Evolutionary conservation across 2,888 invertebrate species (phyloP).

Genomic region (Eremobia ochroleuca): DNA sequence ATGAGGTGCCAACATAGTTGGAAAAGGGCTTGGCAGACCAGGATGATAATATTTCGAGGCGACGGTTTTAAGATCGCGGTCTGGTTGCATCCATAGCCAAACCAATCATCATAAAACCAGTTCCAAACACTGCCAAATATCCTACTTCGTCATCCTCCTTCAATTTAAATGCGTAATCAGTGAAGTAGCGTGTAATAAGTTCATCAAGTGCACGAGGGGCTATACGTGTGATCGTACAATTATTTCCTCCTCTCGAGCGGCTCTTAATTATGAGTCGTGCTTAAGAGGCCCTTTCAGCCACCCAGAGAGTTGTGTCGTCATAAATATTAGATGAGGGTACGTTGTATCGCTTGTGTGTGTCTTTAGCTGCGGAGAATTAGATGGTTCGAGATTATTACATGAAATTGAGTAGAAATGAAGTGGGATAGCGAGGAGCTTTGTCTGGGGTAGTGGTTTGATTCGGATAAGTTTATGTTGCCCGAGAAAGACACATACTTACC

Average conservation of each 20-base stretch:
- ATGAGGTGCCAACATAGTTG: no score
- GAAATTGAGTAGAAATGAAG: not conserved
- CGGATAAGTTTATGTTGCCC: not conserved
- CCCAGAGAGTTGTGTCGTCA: conserved; percentile 33
- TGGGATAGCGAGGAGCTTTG: not conserved
- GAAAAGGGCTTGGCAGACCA: no score
- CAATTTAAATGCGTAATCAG: conserved; percentile 16
- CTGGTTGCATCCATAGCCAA: not conserved
- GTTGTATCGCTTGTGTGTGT: not conserved
- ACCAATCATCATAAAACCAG: not conserved
- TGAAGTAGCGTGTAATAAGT: conserved; percentile 26
- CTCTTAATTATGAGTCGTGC: conserved; percentile 43
- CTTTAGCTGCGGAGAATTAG: conserved; percentile 10
- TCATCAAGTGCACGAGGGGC: conserved; percentile 13
- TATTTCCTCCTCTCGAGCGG: conserved; percentile 40
- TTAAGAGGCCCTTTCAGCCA: conserved; percentile 32
- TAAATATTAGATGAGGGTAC: conserved; percentile 34
- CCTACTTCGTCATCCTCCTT: not conserved
- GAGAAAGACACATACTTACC: no score
- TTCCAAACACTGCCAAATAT: not conserved
- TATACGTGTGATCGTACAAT: conserved; percentile 44
- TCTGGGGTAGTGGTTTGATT: no score
- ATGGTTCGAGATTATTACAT: not conserved
- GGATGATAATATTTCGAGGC: not conserved
- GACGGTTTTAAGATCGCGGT: not conserved